Evolutionary conservation across 2,797 vertebrate genomes (phyloP), one percentile per base, ranked within the genome.

Genomic region (Benthosema pterotum): DNA sequence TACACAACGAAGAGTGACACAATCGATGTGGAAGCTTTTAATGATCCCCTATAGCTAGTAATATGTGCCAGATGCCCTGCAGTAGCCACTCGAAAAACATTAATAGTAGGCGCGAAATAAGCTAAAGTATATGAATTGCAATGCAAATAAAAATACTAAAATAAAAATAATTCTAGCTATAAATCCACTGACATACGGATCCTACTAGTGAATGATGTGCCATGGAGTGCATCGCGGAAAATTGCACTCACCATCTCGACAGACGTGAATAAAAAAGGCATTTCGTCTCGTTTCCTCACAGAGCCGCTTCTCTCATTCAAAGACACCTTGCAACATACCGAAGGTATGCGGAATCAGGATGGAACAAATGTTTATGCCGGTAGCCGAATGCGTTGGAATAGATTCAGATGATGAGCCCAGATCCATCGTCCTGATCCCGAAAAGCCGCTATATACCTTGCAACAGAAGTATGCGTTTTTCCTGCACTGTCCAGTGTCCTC

Each of bases 221-320:
- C 45, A 42, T 51, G 63, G 67, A 64, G 32, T 49, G 69, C 14
- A 57, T n/a, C n/a, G 60, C 9, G 38, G 28, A 16, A 67, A 52
- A 77, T 42, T 75, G 43, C 66, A 92, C 91, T 92, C 86, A 92
- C 91, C 91, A 91, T 91, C 84, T 84, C 83, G 81, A 87, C 79
- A 85, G 71, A 74, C 87, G 76, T 80, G 84, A 84, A 78, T 85
- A 83, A 86, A 86, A 87, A 73, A 88, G 75, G 77, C 65, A 79
- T 73, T 80, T 79, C 88, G 80, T 77, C 79, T 86, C 85, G 86
- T 88, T 71, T 77, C 83, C 74, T 64, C 74, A 54, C 50, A 65
- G 69, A 68, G 51, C 73, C 71, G 66, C n/a, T 65, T 52, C 57
- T 18, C 65, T 71, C 45, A 63, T 59, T 78, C 76, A 85, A 70